Evolutionary conservation across 1,140 invertebrate genomes (phyloP).

Genomic region (Megalopta genalis): DNA sequence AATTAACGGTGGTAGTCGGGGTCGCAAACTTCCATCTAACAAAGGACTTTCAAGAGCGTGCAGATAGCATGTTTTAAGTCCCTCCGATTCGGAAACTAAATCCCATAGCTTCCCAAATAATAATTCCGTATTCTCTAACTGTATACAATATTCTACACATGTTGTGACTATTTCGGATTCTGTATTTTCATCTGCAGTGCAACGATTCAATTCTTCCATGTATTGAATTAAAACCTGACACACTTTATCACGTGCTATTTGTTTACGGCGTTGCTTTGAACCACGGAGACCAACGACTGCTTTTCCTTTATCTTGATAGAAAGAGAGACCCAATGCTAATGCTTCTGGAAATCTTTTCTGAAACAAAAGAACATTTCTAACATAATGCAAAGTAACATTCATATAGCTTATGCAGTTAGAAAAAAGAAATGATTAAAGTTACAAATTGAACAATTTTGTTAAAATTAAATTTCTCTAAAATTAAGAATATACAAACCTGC

Average conservation of each 20-base stretch:
- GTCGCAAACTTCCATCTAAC: conserved; percentile 79
- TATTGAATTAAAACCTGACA: conserved; percentile 79
- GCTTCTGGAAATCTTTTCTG: conserved; percentile 84
- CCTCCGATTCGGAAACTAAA: conserved; percentile 75
- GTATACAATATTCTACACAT: conserved; percentile 76
- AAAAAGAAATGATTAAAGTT: too few species aligned
- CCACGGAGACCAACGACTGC: conserved; percentile 83
- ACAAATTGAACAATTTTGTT: too few species aligned
- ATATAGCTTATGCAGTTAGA: too few species aligned
- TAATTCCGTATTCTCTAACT: conserved; percentile 79
- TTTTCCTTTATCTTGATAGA: conserved; percentile 86
- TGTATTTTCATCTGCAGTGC: conserved; percentile 73
- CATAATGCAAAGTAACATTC: too few species aligned
- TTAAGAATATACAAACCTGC: conserved; percentile 68
- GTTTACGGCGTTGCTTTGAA: conserved; percentile 81
- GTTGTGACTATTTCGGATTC: conserved; percentile 71
- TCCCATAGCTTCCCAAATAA: conserved; percentile 82
- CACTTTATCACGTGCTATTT: conserved; percentile 83
- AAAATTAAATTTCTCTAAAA: too few species aligned
- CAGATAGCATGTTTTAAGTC: conserved; percentile 77
- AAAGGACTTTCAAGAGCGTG: conserved; percentile 79
- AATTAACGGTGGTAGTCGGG: conserved; percentile 82
- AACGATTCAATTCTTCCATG: conserved; percentile 81
- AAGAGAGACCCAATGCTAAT: conserved; percentile 84
- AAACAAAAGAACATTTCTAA: conserved; percentile 50